Evolutionary conservation across 2,113 vertebrate species (phyloP).

Genomic region (Clinocottus analis): DNA sequence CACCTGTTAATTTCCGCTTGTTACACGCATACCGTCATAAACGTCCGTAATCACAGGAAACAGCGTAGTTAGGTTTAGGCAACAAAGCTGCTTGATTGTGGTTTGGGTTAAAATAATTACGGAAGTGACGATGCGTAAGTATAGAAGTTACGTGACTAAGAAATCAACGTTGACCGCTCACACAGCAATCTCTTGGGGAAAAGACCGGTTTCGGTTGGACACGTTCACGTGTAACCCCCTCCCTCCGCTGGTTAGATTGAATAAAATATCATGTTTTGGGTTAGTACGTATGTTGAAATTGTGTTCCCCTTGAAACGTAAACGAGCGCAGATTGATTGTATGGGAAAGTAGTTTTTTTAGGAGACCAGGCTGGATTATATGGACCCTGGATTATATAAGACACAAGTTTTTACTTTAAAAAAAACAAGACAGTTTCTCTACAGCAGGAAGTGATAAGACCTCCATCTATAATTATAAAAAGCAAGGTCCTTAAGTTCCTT

Average conservation of each 20-base stretch:
- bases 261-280: not conserved
- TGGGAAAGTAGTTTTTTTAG: no score
- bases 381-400: no score
- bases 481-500: conserved; percentile 1
- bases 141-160: not conserved
- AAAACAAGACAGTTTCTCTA: not conserved
- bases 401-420: not conserved
- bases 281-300: not conserved
- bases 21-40: no score
- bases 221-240: not conserved
- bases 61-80: not conserved
- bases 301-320: not conserved
- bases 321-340: no score
- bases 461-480: not conserved
- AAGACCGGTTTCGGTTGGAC: not conserved
- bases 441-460: not conserved
- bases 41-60: not conserved
- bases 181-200: not conserved
- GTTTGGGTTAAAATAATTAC: not conserved
- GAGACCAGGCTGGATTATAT: not conserved
- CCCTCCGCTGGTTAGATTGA: no score
- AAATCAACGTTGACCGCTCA: not conserved
- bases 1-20: not conserved
- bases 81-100: not conserved
- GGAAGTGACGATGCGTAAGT: not conserved